phyloP scores from a whole-genome alignment of 2,888 invertebrate species.

The Gymnosoma rotundatum region DNA sequence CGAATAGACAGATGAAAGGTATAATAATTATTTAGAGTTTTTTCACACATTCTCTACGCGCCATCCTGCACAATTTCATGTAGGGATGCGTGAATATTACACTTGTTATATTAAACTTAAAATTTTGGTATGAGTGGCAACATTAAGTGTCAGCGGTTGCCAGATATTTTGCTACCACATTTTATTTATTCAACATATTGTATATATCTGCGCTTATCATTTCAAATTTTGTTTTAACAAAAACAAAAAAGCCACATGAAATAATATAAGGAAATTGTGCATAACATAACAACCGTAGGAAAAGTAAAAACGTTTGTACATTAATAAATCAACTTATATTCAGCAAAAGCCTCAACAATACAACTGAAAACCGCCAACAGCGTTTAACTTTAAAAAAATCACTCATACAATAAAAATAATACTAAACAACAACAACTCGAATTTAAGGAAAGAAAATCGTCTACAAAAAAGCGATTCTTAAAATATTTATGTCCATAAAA shows the following conservation, averaged over 20 bases:
- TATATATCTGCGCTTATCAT: background rate
- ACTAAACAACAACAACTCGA: conserved; percentile 51
- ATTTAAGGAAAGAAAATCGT: conserved; percentile 15
- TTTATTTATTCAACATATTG: conserved; percentile 17
- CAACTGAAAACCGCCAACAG: conserved; percentile 59
- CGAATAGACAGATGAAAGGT: no score
- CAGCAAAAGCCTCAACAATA: conserved; percentile 55
- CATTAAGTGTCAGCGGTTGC: conserved; percentile 61
- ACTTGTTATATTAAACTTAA: background rate
- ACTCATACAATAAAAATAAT: conserved; percentile 21
- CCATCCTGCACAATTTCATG: no score
- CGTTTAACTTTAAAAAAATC: conserved; percentile 40
- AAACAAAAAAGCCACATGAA: conserved; percentile 43
- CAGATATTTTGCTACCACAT: conserved; percentile 60
- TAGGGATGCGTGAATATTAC: no score
- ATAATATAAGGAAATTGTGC: conserved; percentile 67
- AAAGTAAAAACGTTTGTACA: conserved; percentile 15
- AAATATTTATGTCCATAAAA: conserved; percentile 12
- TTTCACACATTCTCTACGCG: no score
- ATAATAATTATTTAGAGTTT: no score
- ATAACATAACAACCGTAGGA: conserved; percentile 31
- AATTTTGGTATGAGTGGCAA: conserved; percentile 22
- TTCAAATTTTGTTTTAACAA: conserved; percentile 8
- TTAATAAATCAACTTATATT: conserved; percentile 59
- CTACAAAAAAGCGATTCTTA: conserved; percentile 15